Evolutionary conservation across 2,113 vertebrate species (phyloP), one percentile per base, ranked within the genome.

Genomic region (Diadophis punctatus): DNA sequence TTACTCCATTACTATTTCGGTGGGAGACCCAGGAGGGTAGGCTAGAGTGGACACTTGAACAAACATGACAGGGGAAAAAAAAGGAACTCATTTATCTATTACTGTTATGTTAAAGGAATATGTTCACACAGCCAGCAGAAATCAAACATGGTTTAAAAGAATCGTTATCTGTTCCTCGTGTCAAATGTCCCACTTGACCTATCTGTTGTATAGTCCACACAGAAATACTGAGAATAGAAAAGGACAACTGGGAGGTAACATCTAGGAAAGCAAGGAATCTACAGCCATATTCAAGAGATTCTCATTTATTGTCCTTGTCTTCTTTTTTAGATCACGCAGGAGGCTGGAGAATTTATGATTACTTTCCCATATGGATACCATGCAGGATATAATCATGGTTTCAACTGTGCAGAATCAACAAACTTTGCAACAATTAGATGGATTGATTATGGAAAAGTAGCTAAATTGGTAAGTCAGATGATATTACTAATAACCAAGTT

Each of bases 351-450:
- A 97, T 99, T 99, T 96, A 98, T 99, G 97, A 98, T 99, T 95
- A 99, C 99, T 93, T 99, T 99, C 96, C 99, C 99, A 3, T 99
- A 99, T 30, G 99, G 99, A 90, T 99, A 99, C 95, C 99, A 99
- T 93, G 99, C 99, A 91, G 99, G 99, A 87, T 99, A 99, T 97
- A 99, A 99, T 96, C 99, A 99, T 93, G 99, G 99, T 91, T 99
- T 99, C 97, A 99, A 99, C 97, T 99, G 99, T 96, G 99, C 99
- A 0, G 99, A 99, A 94, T 99, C 99, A 95, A 99, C 98, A 93
- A 99, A 99, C 96, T 99, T 99, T 96, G 99, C 99, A 94, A 98
- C 98, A 27, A 92, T 99, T 87, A 98, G 99, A 95, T 99, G 99
- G 99, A 99, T 99, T 95, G 98, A 99, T 97, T 99, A 99, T 93